phyloP scores from a whole-genome alignment of 2,888 invertebrate species.

The Lithophane semibrunnea region DNA sequence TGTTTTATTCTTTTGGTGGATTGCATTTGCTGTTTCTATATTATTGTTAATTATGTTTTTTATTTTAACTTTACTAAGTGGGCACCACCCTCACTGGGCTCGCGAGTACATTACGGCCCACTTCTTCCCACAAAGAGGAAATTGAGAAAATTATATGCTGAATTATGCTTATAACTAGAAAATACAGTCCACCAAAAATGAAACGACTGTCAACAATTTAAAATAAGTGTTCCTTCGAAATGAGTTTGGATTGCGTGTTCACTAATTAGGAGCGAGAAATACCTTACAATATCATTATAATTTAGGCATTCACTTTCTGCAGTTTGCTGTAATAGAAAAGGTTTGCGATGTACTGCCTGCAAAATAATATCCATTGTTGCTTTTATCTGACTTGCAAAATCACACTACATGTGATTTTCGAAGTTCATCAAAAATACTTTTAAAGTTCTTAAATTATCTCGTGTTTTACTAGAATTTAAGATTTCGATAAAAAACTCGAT shows the following conservation, averaged over 20 bases:
- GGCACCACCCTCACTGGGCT: neutral
- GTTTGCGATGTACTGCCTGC: conserved; percentile 44
- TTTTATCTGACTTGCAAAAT: conserved; percentile 2
- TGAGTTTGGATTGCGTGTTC: conserved; percentile 53
- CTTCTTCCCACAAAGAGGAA: neutral
- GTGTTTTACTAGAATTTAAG: neutral
- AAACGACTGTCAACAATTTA: conserved; percentile 6
- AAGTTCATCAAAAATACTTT: neutral
- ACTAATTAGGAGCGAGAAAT: conserved; percentile 58
- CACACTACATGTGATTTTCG: neutral
- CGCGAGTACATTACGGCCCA: neutral
- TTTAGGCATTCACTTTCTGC: conserved; percentile 69
- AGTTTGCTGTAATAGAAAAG: conserved; percentile 66
- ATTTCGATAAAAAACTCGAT: too few species aligned
- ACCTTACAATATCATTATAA: conserved; percentile 70
- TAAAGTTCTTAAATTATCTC: neutral
- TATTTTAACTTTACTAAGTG: neutral
- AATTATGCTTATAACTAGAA: conserved; percentile 10
- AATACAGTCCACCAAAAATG: conserved; percentile 28
- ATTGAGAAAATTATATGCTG: neutral
- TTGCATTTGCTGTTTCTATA: conserved; percentile 23
- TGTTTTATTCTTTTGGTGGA: conserved; percentile 23
- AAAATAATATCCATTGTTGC: conserved; percentile 31
- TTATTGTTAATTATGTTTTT: neutral
- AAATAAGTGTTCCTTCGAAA: conserved; percentile 36